These are phyloP conservation scores for Varecia variegata DNA, from an alignment of 2,797 vertebrate species.

Conservation along the genomic window DNA sequence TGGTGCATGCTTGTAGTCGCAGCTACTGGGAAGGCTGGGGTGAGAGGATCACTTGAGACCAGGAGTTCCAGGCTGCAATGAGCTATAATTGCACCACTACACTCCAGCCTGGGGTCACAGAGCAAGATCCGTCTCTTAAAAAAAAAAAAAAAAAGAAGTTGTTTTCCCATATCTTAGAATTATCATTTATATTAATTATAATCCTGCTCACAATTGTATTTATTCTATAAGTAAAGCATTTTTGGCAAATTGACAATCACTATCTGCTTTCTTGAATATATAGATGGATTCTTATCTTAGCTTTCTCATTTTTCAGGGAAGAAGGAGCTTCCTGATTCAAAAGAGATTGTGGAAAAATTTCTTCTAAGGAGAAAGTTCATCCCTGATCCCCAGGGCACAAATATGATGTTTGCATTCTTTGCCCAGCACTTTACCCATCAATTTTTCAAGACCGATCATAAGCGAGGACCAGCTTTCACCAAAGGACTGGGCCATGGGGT, in stretches of 20 bases:
- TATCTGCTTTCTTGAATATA: not conserved
- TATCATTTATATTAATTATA: not conserved
- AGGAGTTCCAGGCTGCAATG: not conserved
- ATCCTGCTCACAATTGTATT: not conserved
- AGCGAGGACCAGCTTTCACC: slow-evolving; percentile 94
- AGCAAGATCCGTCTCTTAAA: not conserved
- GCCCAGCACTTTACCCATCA: slow-evolving; percentile 99
- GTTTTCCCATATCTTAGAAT: not conserved
- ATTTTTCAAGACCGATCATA: slow-evolving; percentile 96
- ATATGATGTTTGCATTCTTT: slow-evolving; percentile 98
- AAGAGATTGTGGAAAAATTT: slow-evolving; percentile 92
- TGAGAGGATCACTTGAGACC: not conserved
- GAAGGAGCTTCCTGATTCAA: slow-evolving; percentile 92
- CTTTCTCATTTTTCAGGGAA: slow-evolving; percentile 86
- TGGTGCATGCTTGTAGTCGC: not conserved
- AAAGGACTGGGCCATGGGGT: slow-evolving; percentile 93
- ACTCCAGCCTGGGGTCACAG: not conserved
- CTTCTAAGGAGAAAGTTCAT: slow-evolving; percentile 93
- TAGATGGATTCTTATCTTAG: not conserved
- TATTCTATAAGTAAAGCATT: not conserved
- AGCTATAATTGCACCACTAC: not conserved
- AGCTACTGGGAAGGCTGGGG: not conserved
- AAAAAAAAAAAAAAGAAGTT: not conserved
- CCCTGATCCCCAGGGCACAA: slow-evolving; percentile 95
- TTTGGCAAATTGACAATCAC: not conserved